Evolutionary conservation across 2,888 invertebrate genomes (phyloP).

Genomic region (Saturnia japonica): DNA sequence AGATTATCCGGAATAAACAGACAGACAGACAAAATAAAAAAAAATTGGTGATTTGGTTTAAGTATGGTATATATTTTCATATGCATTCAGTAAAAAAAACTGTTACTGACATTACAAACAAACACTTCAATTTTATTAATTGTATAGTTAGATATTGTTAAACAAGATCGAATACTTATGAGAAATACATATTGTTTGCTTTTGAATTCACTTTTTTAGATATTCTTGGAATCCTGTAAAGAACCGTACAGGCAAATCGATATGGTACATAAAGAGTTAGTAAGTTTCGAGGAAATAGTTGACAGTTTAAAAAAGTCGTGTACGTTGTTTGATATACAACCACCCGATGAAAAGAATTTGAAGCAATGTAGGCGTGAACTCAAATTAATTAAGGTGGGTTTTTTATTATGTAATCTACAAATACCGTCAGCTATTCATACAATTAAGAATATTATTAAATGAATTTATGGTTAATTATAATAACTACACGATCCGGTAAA

Average conservation of each 20-base stretch:
- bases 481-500: not conserved
- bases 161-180: not conserved
- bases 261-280: constrained; percentile 84
- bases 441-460: not conserved
- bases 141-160: not conserved
- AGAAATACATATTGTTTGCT: not conserved
- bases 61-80: too few species aligned
- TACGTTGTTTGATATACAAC: constrained; percentile 91
- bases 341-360: constrained; percentile 91
- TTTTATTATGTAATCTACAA: not conserved
- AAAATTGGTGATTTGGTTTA: too few species aligned
- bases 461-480: too few species aligned
- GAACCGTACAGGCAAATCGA: constrained; percentile 87
- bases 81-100: too few species aligned
- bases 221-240: constrained; percentile 84
- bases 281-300: constrained; percentile 86
- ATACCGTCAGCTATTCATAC: not conserved
- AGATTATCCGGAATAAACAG: too few species aligned
- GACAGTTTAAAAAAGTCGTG: constrained; percentile 87
- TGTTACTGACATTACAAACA: too few species aligned
- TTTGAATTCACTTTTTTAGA: constrained; percentile 49
- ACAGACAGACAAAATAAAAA: too few species aligned
- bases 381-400: constrained; percentile 84
- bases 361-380: constrained; percentile 89
- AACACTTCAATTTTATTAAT: not conserved